Conservation (phyloP, 92 coral and sea anemone species). For the Zoanthus sansibaricus region DNA sequence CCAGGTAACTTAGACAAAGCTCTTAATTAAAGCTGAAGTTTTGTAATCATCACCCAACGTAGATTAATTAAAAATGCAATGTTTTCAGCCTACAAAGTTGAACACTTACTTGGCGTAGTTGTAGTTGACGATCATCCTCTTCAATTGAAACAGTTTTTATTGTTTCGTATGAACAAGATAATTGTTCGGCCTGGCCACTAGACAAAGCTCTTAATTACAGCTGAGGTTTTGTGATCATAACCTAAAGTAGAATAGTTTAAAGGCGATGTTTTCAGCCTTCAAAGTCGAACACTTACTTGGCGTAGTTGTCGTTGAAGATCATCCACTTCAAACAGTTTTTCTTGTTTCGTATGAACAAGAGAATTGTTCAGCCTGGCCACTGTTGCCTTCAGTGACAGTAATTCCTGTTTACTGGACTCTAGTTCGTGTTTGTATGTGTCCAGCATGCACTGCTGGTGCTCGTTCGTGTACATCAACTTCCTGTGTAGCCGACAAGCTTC, state of each 20-base stretch:
- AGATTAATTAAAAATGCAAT: too few relatives aligned
- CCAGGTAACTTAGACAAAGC: too few relatives aligned
- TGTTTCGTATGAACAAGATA: slow-evolving; percentile 43
- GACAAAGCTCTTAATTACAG: too few relatives aligned
- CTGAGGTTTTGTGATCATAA: too few relatives aligned
- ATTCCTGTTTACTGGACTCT: slow-evolving; percentile 71
- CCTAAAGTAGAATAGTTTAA: too few relatives aligned
- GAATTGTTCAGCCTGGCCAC: slow-evolving; percentile 61
- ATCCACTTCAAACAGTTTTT: slow-evolving; percentile 30
- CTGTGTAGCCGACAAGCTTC: slow-evolving; percentile 83
- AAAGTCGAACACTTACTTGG: slow-evolving; percentile 62
- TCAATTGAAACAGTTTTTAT: slow-evolving; percentile 7
- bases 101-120: slow-evolving; percentile 77
- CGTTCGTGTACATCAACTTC: slow-evolving; percentile 84
- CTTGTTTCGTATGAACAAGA: slow-evolving; percentile 34
- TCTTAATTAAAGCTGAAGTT: too few relatives aligned
- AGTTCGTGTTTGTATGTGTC: slow-evolving; percentile 67
- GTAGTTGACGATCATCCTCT: slow-evolving; percentile 62
- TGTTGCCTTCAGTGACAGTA: slow-evolving; percentile 70
- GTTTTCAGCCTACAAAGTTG: too few relatives aligned
- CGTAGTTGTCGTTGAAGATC: slow-evolving; percentile 73
- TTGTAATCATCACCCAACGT: too few relatives aligned
- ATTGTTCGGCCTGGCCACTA: slow-evolving; percentile 55
- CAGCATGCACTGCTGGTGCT: slow-evolving; percentile 89
- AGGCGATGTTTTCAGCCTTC: too few relatives aligned